These are phyloP conservation scores for Gibbula magus DNA, from an alignment of 2,888 invertebrate genomes.

Conservation along the genomic window DNA sequence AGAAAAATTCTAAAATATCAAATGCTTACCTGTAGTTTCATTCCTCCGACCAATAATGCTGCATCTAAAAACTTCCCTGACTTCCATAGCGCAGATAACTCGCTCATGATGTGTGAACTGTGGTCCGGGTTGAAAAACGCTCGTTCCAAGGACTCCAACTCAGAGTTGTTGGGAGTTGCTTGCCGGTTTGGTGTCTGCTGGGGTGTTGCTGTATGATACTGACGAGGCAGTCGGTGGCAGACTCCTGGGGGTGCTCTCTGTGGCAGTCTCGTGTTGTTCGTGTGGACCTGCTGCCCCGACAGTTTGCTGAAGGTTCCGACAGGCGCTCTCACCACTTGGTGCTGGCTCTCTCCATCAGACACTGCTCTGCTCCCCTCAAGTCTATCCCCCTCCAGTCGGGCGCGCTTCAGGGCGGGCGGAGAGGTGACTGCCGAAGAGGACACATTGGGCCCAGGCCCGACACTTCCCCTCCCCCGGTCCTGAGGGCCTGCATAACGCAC, in stretches of 20 bases:
- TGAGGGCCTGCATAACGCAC: not conserved
- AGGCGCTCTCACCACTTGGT: not conserved
- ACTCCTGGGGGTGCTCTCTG: not conserved
- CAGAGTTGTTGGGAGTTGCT: not conserved
- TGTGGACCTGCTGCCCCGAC: not conserved
- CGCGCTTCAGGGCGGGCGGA: not conserved
- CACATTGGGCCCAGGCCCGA: too few relatives aligned
- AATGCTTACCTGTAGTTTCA: constrained; percentile 36
- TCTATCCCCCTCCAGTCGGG: not conserved
- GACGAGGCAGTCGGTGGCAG: not conserved
- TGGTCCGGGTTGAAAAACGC: constrained; percentile 44
- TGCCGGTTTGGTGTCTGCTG: not conserved
- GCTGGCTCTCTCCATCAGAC: not conserved
- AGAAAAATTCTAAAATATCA: too few relatives aligned
- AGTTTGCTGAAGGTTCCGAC: not conserved
- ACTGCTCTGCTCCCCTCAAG: not conserved
- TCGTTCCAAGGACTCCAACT: constrained; percentile 19
- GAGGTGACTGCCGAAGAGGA: not conserved
- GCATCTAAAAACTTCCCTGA: constrained; percentile 48
- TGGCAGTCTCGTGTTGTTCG: not conserved
- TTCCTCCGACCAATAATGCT: constrained; percentile 40
- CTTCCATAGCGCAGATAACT: constrained; percentile 42
- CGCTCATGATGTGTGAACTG: constrained; percentile 42
- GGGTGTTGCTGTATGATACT: not conserved
- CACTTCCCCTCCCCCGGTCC: not conserved